Evolutionary conservation across 2,888 invertebrate species (phyloP).

Genomic region (Brachyptera risi): DNA sequence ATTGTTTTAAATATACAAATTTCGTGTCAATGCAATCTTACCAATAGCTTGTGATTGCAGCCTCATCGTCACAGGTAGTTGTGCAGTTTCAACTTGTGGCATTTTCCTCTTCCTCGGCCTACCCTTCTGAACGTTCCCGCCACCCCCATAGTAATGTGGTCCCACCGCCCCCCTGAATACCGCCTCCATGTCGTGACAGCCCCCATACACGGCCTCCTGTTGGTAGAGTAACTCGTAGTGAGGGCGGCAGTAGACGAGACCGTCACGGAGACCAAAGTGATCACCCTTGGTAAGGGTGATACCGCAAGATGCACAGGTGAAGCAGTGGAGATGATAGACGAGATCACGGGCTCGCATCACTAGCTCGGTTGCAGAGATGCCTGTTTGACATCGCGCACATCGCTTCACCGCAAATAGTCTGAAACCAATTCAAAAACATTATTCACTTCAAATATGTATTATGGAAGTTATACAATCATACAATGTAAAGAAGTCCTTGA

Average conservation of each 20-base stretch:
- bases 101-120: conserved; percentile 75
- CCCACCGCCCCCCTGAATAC: conserved; percentile 25
- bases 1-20: too few relatives aligned
- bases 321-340: conserved; percentile 86
- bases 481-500: too few relatives aligned
- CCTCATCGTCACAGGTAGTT: conserved; percentile 52
- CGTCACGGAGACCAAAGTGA: conserved; percentile 83
- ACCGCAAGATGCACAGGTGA: conserved; percentile 82
- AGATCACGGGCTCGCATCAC: conserved; percentile 86
- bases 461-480: too few relatives aligned
- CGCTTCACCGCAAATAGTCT: conserved; percentile 83
- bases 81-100: conserved; percentile 27
- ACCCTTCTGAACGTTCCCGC: conserved; percentile 62
- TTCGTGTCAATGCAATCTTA: too few relatives aligned
- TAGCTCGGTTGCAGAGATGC: conserved; percentile 81
- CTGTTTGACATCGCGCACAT: conserved; percentile 79
- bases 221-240: conserved; percentile 61
- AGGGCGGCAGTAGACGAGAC: conserved; percentile 64
- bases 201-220: conserved; percentile 26
- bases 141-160: conserved; percentile 18
- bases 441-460: too few relatives aligned
- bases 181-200: conserved; percentile 33
- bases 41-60: conserved; percentile 66
- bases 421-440: too few relatives aligned
- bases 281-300: conserved; percentile 81